phyloP scores from a whole-genome alignment of 2,113 vertebrate genomes.

The Regulus satrapa region DNA sequence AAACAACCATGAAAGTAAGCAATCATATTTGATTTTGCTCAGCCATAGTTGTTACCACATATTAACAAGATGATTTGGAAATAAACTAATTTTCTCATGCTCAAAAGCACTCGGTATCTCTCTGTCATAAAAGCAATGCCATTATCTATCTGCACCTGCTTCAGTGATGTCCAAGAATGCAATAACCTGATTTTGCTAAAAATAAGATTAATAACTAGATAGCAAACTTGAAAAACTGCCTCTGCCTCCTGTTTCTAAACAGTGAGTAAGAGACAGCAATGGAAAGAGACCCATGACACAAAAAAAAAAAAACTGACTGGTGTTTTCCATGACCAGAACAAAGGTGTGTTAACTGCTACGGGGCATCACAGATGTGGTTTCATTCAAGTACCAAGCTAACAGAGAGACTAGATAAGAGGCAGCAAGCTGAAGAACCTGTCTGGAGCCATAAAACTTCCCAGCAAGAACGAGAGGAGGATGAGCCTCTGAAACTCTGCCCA shows the following conservation, averaged over 20 bases:
- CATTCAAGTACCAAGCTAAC: neutral
- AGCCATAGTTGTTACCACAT: neutral
- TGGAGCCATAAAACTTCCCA: neutral
- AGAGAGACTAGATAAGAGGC: neutral
- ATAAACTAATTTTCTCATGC: neutral
- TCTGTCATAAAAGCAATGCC: neutral
- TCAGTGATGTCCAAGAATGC: neutral
- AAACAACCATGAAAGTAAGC: neutral
- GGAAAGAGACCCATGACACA: neutral
- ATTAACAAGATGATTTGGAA: neutral
- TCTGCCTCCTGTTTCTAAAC: neutral
- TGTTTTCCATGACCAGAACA: neutral
- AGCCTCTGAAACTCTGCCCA: neutral
- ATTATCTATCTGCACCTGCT: neutral
- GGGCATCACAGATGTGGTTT: neutral
- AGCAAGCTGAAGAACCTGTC: neutral
- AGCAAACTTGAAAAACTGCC: neutral
- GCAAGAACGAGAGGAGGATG: neutral
- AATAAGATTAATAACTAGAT: neutral
- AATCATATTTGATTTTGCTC: neutral
- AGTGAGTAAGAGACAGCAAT: neutral
- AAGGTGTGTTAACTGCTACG: neutral
- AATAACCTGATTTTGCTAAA: neutral
- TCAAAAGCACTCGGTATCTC: neutral
- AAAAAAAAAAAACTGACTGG: neutral